Base-by-base conservation (phyloP, 2,113 vertebrate genomes). In the Junco hyemalis region DNA sequence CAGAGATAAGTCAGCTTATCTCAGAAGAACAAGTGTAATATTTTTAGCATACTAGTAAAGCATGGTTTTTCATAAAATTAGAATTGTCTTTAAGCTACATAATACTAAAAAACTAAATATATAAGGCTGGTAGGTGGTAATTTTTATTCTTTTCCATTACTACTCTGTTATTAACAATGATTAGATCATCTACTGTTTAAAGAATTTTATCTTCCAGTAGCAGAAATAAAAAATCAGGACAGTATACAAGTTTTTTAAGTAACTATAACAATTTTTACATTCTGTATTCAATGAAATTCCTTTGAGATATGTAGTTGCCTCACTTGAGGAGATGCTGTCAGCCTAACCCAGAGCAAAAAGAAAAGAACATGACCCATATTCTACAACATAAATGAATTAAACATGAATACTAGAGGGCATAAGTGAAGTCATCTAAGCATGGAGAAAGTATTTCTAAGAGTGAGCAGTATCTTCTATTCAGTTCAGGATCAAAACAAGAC, bases 351-450 rank as follows among this genome's bases (percentile, higher is more conserved):
- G 40, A 86, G 91, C 56, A 69, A 88, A 86, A 81, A 60, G 25
- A 59, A 63, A 89, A 89, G 53, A 92, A 88, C 72, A 79, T 97
- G 95, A 96, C 95, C 95, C 90, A 97, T 82, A 96, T 97, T 97
- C 88, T 82, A 57, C 89, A 90, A 70, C 6, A 6, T 19, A 38
- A 92, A 92, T 97, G 90, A 97, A 96, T 94, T 93, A 93, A 96
- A 96, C 79, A 93, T 95, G 84, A 93, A 74, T 82, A 81, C 89
- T 95, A 96, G 81, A 80, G 92, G 88, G 88, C 84, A 81, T 70
- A 84, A 88, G 50, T 51, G 82, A 95, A 97, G 81, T 40, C 76
- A 92, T 72, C 85, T 91, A 93, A 94, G 73, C 89, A 78, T 17
- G 15, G 36, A 91, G 19, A 79, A 45, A 81, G 42, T 73, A 42